Evolutionary conservation across 1,140 invertebrate genomes (phyloP).

Genomic region (Phymastichus coffea): DNA sequence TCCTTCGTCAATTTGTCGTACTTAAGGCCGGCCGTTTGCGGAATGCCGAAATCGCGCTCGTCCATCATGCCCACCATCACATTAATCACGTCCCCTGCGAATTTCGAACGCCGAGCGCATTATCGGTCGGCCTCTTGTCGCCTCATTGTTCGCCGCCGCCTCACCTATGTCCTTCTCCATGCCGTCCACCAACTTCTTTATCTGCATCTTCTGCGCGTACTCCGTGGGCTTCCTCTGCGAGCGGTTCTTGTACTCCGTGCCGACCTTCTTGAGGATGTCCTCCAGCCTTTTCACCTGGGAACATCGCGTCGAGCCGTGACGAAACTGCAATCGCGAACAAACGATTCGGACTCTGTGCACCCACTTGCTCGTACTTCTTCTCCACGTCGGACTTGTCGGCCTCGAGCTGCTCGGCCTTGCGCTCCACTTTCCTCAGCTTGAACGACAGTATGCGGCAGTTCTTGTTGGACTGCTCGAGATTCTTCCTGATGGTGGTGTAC

Average conservation of each 20-base stretch:
- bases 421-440: slow-evolving; percentile 94
- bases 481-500: slow-evolving; percentile 90
- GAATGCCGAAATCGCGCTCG: slow-evolving; percentile 51
- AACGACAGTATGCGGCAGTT: slow-evolving; percentile 98
- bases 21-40: slow-evolving; percentile 37
- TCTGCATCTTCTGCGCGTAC: slow-evolving; percentile 67
- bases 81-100: slow-evolving; percentile 65
- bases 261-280: slow-evolving; percentile 62
- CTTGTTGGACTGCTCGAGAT: slow-evolving; percentile 94
- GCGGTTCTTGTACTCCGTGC: slow-evolving; percentile 64
- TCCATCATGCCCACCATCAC: slow-evolving; percentile 59
- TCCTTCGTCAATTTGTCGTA: slow-evolving; percentile 50
- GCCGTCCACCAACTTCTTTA: slow-evolving; percentile 77
- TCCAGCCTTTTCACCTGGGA: slow-evolving; percentile 63
- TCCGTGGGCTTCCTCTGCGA: slow-evolving; percentile 70
- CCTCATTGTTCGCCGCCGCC: background rate
- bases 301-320: background rate
- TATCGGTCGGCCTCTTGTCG: too few relatives aligned
- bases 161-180: slow-evolving; percentile 77
- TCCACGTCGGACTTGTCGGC: slow-evolving; percentile 76
- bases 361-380: slow-evolving; percentile 68
- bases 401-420: slow-evolving; percentile 85
- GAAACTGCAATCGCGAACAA: too few relatives aligned
- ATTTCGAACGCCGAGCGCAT: background rate
- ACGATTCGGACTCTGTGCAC: slow-evolving; percentile 12